phyloP scores from a whole-genome alignment of 2,113 vertebrate genomes.

The Phalacrocorax carbo region DNA sequence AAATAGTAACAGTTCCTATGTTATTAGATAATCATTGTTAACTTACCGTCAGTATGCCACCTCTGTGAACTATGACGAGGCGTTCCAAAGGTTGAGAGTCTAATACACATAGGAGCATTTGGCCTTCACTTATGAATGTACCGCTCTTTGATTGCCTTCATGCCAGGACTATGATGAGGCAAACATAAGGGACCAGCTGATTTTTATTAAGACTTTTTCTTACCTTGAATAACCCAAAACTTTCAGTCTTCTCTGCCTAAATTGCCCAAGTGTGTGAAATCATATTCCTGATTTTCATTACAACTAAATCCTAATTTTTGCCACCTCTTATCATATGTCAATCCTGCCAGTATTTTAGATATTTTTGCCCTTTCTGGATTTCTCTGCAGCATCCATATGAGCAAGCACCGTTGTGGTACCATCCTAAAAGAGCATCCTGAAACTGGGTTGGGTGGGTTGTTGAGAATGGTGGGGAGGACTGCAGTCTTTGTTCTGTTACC shows the following conservation, averaged over 20 bases:
- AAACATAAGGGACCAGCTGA: background rate
- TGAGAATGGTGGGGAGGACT: background rate
- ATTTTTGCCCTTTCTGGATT: background rate
- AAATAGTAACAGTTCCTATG: background rate
- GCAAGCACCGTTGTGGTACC: background rate
- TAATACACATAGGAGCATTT: background rate
- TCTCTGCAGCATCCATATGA: background rate
- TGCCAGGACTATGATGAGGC: background rate
- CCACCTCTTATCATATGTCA: background rate
- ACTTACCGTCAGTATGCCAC: background rate
- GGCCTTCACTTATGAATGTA: background rate
- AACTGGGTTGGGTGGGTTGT: background rate
- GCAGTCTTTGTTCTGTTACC: background rate
- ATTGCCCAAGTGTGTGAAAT: background rate
- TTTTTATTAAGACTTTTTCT: background rate
- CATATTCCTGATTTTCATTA: background rate
- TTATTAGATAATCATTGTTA: background rate
- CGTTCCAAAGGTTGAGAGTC: constrained; percentile 50
- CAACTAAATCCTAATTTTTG: background rate
- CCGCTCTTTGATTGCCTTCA: background rate
- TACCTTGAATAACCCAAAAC: background rate
- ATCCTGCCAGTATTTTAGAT: background rate
- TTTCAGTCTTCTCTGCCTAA: background rate
- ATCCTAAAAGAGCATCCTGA: background rate
- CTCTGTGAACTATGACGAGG: background rate